Evolutionary conservation across 1,140 invertebrate genomes (phyloP).

Genomic region (Thrips palmi): DNA sequence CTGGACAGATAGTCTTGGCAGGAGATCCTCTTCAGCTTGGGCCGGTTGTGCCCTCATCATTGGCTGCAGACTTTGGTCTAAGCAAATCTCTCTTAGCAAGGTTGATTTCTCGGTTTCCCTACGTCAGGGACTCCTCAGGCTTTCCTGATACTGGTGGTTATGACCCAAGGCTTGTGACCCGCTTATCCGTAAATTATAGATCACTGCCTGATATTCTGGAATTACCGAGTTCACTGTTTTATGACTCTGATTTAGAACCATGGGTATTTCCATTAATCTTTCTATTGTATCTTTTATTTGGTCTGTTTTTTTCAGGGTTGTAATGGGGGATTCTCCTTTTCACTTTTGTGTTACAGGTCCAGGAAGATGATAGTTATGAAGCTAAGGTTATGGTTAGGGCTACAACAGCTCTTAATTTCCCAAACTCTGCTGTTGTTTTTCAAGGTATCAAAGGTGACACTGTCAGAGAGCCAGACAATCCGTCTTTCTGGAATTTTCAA

Average conservation of each 20-base stretch:
- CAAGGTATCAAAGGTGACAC: slow-evolving; percentile 66
- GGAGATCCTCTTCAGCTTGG: slow-evolving; percentile 87
- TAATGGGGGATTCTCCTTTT: no score
- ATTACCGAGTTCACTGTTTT: slow-evolving; percentile 65
- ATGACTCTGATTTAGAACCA: slow-evolving; percentile 46
- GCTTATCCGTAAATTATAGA: slow-evolving; percentile 55
- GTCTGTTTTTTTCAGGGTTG: no score
- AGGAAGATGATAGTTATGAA: background rate
- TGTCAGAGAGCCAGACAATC: slow-evolving; percentile 47
- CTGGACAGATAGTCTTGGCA: slow-evolving; percentile 58
- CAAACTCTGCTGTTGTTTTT: slow-evolving; percentile 56
- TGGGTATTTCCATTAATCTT: slow-evolving; percentile 22
- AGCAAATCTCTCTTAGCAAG: slow-evolving; percentile 20
- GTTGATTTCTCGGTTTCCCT: slow-evolving; percentile 18
- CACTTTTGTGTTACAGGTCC: background rate
- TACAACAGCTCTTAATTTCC: no score
- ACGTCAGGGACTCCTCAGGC: slow-evolving; percentile 18
- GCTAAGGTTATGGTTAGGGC: no score
- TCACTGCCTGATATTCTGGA: slow-evolving; percentile 57
- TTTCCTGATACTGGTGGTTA: slow-evolving; percentile 32
- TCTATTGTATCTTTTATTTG: no score
- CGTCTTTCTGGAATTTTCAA: slow-evolving; percentile 77
- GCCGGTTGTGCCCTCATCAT: slow-evolving; percentile 51
- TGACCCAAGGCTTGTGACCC: slow-evolving; percentile 48
- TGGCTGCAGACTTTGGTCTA: slow-evolving; percentile 42